These are phyloP conservation scores for Catocala sponsa DNA, from an alignment of 2,888 invertebrate species.

Conservation along the genomic window DNA sequence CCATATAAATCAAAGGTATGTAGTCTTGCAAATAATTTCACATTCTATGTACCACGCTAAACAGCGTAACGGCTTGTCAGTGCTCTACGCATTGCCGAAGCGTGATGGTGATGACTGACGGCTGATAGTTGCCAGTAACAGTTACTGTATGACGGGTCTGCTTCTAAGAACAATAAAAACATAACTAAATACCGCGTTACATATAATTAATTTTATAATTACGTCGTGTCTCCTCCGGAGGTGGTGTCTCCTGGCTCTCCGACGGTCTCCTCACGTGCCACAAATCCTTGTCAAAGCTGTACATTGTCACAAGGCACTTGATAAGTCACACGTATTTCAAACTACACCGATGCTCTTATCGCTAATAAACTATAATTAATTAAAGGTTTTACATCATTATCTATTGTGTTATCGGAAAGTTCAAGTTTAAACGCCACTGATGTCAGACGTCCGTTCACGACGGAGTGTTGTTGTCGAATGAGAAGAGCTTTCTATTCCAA, in stretches of 20 bases:
- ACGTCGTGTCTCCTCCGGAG: conserved; percentile 55
- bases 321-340: conserved; percentile 23
- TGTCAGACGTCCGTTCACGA: conserved; percentile 28
- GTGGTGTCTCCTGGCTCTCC: conserved; percentile 60
- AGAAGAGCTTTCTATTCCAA: conserved; percentile 31
- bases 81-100: too few relatives aligned
- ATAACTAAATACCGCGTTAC: too few relatives aligned
- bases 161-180: too few relatives aligned
- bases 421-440: conserved; percentile 34
- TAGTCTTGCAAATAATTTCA: too few relatives aligned
- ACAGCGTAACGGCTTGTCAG: too few relatives aligned
- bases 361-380: conserved; percentile 19
- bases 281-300: conserved; percentile 82
- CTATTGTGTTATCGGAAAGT: conserved; percentile 42
- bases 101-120: too few relatives aligned
- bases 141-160: too few relatives aligned
- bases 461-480: conserved; percentile 36
- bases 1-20: too few relatives aligned
- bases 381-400: conserved; percentile 34
- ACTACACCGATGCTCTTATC: conserved; percentile 24
- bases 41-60: too few relatives aligned
- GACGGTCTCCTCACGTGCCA: conserved; percentile 80
- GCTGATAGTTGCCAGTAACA: too few relatives aligned
- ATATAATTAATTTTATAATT: conserved; percentile 39
- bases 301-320: conserved; percentile 65